These are phyloP conservation scores for Xenops minutus DNA, from an alignment of 2,797 vertebrate species.

Conservation along the genomic window DNA sequence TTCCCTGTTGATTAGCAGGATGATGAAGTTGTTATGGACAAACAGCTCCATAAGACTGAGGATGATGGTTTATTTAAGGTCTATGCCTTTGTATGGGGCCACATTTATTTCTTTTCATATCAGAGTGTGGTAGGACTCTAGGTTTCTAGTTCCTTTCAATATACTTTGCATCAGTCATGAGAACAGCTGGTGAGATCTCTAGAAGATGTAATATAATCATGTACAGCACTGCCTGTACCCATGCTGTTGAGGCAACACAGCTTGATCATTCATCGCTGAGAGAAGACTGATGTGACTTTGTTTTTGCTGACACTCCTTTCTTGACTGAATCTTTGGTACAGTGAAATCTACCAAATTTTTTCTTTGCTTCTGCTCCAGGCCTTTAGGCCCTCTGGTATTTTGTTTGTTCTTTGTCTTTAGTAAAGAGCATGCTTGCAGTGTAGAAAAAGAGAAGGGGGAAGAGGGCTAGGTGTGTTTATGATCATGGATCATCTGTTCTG, in stretches of 20 bases:
- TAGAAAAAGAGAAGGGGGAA: not conserved
- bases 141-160: not conserved
- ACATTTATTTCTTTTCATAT: not conserved
- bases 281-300: not conserved
- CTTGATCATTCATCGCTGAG: not conserved
- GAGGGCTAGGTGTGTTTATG: not conserved
- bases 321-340: fast-evolving
- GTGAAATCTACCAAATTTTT: not conserved
- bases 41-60: not conserved
- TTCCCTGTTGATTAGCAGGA: not conserved
- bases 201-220: not conserved
- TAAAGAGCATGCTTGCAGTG: not conserved
- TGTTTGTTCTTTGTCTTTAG: not conserved
- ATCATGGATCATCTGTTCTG: not conserved
- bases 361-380: not conserved
- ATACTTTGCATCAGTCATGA: not conserved
- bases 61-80: not conserved
- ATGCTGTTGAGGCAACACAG: fast-evolving
- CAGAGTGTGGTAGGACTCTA: not conserved
- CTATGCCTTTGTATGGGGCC: not conserved
- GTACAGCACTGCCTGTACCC: not conserved
- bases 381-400: not conserved
- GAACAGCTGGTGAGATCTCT: not conserved
- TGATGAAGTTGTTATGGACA: not conserved
- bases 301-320: not conserved